Evolutionary conservation across 2,888 invertebrate genomes (phyloP).

Genomic region (Paralinhomoeus sp.): DNA sequence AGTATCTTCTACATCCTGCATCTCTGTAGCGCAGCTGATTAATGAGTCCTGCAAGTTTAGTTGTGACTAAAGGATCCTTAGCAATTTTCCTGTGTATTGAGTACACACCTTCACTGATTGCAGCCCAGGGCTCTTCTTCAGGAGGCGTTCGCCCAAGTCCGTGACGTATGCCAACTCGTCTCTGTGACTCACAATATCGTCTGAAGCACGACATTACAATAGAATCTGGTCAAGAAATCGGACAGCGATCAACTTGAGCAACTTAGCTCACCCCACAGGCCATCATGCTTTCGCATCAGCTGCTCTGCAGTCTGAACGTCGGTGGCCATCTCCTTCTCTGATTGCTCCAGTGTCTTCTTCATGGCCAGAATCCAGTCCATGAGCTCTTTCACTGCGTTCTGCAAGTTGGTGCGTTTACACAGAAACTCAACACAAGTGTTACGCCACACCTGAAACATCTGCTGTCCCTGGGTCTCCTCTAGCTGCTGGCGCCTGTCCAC

Average conservation of each 20-base stretch:
- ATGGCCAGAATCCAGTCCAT: too few relatives aligned
- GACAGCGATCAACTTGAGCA: too few relatives aligned
- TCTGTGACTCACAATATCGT: slow-evolving; percentile 15
- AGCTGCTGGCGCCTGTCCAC: slow-evolving; percentile 55
- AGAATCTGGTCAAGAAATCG: too few relatives aligned
- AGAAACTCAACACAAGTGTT: not conserved
- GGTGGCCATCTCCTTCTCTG: slow-evolving; percentile 1
- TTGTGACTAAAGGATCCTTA: too few relatives aligned
- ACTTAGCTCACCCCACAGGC: slow-evolving; percentile 58
- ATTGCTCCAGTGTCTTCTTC: slow-evolving; percentile 1
- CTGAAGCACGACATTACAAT: too few relatives aligned
- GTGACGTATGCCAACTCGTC: slow-evolving; percentile 48
- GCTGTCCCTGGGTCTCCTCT: slow-evolving; percentile 80
- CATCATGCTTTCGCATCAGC: slow-evolving; percentile 65
- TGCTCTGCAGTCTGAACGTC: slow-evolving; percentile 68
- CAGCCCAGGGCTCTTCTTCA: slow-evolving; percentile 42
- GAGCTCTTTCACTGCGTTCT: not conserved
- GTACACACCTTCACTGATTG: not conserved
- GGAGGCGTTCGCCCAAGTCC: slow-evolving; percentile 41
- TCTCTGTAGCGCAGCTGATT: slow-evolving; percentile 46
- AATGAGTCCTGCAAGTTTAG: slow-evolving; percentile 37
- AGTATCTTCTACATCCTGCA: slow-evolving; percentile 38
- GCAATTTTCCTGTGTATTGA: too few relatives aligned
- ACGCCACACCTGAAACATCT: slow-evolving; percentile 46
- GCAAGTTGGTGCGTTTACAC: not conserved